phyloP scores from a whole-genome alignment of 2,888 invertebrate genomes.

The Rhyacophila evoluta region DNA sequence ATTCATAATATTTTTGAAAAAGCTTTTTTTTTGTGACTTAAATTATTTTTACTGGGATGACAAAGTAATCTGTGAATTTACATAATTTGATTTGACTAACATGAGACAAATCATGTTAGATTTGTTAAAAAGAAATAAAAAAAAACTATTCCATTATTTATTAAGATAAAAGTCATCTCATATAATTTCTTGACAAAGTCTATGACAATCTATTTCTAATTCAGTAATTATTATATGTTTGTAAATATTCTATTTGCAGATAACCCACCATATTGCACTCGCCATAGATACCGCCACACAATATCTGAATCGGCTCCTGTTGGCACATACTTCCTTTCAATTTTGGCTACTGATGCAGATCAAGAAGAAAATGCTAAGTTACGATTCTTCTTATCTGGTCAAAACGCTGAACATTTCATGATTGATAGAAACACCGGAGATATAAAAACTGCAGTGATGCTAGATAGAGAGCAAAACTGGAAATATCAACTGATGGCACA shows the following conservation, averaged over 20 bases:
- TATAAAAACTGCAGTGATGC: slow-evolving; percentile 76
- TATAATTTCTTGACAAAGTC: no score
- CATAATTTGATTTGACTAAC: no score
- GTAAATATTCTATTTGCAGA: slow-evolving; percentile 61
- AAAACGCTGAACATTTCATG: slow-evolving; percentile 81
- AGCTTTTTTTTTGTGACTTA: neutral
- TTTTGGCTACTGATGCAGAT: slow-evolving; percentile 89
- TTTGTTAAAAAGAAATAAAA: no score
- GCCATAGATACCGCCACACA: slow-evolving; percentile 79
- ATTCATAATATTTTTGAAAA: neutral
- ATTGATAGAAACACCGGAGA: slow-evolving; percentile 84
- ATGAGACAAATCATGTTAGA: no score
- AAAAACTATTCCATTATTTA: no score
- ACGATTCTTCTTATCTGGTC: slow-evolving; percentile 84
- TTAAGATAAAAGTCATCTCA: no score
- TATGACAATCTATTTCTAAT: no score
- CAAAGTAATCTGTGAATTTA: no score
- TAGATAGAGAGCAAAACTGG: slow-evolving; percentile 85
- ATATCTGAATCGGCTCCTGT: slow-evolving; percentile 80
- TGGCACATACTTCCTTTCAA: slow-evolving; percentile 78
- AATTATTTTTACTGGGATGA: no score
- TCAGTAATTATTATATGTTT: no score
- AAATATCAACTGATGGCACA: slow-evolving; percentile 82
- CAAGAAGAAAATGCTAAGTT: slow-evolving; percentile 81
- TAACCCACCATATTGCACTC: slow-evolving; percentile 88